Percentiles rank a stretch among this genome's conserved stretches.
These are phyloP conservation scores for Zaprionus kolodkinae DNA, from an alignment of 1,140 invertebrate species.

Conservation along the genomic window DNA sequence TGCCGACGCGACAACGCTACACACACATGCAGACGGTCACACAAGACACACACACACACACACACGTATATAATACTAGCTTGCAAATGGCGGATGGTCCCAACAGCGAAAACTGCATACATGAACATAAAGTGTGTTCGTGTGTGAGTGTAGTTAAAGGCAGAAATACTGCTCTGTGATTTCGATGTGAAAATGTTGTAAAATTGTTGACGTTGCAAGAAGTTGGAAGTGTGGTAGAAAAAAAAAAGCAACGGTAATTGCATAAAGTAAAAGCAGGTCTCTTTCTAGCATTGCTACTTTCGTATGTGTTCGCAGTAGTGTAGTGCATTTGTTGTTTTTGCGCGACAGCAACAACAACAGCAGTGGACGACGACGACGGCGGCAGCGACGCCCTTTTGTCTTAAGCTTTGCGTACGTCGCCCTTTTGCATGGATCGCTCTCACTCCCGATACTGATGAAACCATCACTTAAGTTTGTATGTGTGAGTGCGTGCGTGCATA, in stretches of 20 bases:
- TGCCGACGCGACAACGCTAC: conserved; percentile 72
- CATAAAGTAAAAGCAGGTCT: conserved; percentile 42
- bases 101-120: conserved; percentile 69
- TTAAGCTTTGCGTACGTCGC: conserved; percentile 51
- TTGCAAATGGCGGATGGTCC: conserved; percentile 80
- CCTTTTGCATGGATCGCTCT: conserved; percentile 43
- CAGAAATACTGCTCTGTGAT: conserved; percentile 52
- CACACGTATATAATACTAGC: conserved; percentile 54
- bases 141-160: conserved; percentile 31
- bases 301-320: conserved; percentile 38
- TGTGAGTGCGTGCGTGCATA: conserved; percentile 1
- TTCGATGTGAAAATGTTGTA: conserved; percentile 67
- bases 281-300: conserved; percentile 15
- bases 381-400: conserved; percentile 75
- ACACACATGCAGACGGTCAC: conserved; percentile 39
- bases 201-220: conserved; percentile 79
- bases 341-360: conserved; percentile 16
- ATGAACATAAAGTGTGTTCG: conserved; percentile 28
- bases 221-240: conserved; percentile 48
- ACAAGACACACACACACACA: conserved; percentile 46
- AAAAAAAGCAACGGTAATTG: conserved; percentile 49
- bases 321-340: conserved; percentile 63
- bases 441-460: conserved; percentile 16
- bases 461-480: conserved; percentile 22
- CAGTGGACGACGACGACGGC: conserved; percentile 4